These are phyloP conservation scores for Dicrostonyx torquatus DNA, from an alignment of 2,797 vertebrate species.

Conservation along the genomic window DNA sequence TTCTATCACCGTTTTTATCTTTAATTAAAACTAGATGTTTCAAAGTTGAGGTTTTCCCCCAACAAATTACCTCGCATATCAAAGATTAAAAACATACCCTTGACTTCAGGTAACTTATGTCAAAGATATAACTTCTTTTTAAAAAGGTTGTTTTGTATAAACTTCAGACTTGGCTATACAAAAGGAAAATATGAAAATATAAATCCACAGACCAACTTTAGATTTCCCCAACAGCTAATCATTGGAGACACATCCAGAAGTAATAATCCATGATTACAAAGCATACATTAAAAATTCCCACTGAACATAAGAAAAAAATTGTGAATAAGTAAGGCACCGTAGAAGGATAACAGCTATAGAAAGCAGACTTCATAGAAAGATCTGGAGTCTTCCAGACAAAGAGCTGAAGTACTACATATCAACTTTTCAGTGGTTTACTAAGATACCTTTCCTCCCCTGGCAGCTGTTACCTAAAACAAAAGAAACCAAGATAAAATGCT, in stretches of 20 bases:
- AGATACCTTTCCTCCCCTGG: conserved; percentile 63
- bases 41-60: conserved; percentile 42
- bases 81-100: conserved; percentile 25
- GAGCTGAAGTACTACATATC: conserved; percentile 43
- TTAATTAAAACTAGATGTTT: conserved; percentile 43
- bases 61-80: conserved; percentile 6
- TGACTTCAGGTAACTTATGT: conserved; percentile 12
- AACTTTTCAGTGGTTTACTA: conserved; percentile 63
- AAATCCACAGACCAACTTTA: conserved; percentile 44
- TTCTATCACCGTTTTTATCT: conserved; percentile 38
- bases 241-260: conserved; percentile 14
- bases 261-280: conserved; percentile 55
- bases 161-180: conserved; percentile 58
- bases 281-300: conserved; percentile 54
- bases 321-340: conserved; percentile 61
- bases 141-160: conserved; percentile 51
- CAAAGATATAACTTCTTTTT: conserved; percentile 15
- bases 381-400: conserved; percentile 51
- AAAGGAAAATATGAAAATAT: conserved; percentile 58
- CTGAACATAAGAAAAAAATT: conserved; percentile 68
- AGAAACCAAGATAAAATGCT: conserved; percentile 66
- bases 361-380: conserved; percentile 45
- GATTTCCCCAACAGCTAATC: conserved; percentile 7
- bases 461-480: conserved; percentile 58
- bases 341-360: conserved; percentile 50